Base-by-base conservation (phyloP, 2,888 invertebrate genomes). In the Andrena bucephala region DNA sequence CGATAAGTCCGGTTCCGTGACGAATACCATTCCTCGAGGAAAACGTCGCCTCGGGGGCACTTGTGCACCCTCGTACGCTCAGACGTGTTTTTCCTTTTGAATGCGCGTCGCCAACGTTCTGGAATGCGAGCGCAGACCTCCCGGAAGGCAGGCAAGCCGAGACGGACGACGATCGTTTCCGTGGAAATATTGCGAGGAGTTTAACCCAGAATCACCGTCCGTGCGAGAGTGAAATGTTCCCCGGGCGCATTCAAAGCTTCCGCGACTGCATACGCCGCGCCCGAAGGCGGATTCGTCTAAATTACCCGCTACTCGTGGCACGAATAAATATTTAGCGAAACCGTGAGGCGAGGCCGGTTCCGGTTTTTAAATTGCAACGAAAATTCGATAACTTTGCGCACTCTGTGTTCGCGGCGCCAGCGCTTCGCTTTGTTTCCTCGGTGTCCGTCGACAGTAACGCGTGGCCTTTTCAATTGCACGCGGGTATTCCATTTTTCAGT, bases 1-100 rank as follows among this genome's bases (percentile, higher is more conserved):
- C 77, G 87, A 87, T 87, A 87, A 87, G 88, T 87, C 78, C 88
- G 75, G 87, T 81, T 87, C 82, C 78, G 86, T 86, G 88, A 87
- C 84, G 84, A 87, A 79, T 80, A 68, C 82, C 85, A 52, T 83
- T 75, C 75, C 66, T 60, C 54, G 65, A 36, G 77, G 73, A 75
- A 84, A 81, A 85, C 59, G 74, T 74, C 59, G 36, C 62, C 52
- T 50, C 27, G 50, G 33, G 50, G 70, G 54, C 77, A 69, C 67
- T 73, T 77, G 82, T 59, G 66, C 71, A 62, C 72, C 63, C 77
- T 60, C 57, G 52, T 36, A 24, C n/a, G n/a, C 20, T 24, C 62
- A 10, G 16, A 66, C 82, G 62, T 79, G 71, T 71, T 85, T 87
- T 84, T 83, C 76, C 80, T 87, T 87, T 84, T 77, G 65, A 77